Evolutionary conservation across 2,888 invertebrate species (phyloP), one percentile per base, ranked within the genome.

Genomic region (Drosophila quasianomalipes): DNA sequence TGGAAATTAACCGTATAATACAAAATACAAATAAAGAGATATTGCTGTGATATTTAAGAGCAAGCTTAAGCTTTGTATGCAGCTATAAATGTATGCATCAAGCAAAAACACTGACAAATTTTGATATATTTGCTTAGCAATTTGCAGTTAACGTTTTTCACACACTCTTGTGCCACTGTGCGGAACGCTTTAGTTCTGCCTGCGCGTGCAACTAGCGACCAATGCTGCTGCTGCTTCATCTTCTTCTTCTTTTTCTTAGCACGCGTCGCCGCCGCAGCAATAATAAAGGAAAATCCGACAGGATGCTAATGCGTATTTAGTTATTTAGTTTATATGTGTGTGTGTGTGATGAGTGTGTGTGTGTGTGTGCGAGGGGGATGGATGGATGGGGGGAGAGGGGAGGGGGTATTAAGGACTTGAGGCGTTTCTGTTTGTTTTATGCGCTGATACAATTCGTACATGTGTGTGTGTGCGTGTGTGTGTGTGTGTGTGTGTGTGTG

Each of bases 221-320:
- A 39, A 61, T 57, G 47, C 44, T n/a, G 33, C 44, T 35, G 39
- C 63, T 26, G 7, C 61, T 52, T 0, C 61, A 26, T 4, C 64
- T 33, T 52, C 53, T 44, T 63, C 70, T 66, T 61, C 53, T 53
- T 28, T 28, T 28, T 35, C 53, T 47, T 58, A 60, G 68, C 60
- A 68, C 78, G 81, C 68, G 77, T 41, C 68, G 79, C 41, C 30
- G 77, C 71, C 61, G 79, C 79, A 71, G 83, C 88, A 82, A 89
- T 84, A 86, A 86, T 85, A 84, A 86, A 86, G 77, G 89, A 84
- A 89, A 86, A 86, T 85, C 86, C 81, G 87, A 84, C 83, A 85
- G 85, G 87, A 89, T 88, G 87, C 88, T 89, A 88, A 88, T 88
- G 89, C 87, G 88, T 87, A 88, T 89, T 88, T 88, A 89, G 88